Evolutionary conservation across 1,140 invertebrate genomes (phyloP).

Genomic region (Prorops nasuta): DNA sequence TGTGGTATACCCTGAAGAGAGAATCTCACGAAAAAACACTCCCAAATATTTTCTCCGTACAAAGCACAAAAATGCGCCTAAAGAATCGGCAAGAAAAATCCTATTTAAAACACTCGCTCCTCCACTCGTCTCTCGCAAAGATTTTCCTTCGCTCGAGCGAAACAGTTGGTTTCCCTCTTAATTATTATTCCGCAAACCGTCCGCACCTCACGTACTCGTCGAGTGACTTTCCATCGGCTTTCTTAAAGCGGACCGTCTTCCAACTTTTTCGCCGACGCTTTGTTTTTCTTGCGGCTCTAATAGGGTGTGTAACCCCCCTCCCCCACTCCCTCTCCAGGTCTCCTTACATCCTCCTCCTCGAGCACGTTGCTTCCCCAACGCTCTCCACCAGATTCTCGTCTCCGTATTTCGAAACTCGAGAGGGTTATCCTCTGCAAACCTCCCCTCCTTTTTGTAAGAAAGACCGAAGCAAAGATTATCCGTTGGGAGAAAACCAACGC

Average conservation of each 20-base stretch:
- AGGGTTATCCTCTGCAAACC: too few relatives aligned
- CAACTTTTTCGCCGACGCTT: constrained; percentile 14
- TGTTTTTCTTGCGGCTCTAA: constrained; percentile 26
- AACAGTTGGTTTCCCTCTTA: constrained; percentile 5
- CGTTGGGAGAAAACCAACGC: too few relatives aligned
- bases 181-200: constrained; percentile 7
- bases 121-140: too few relatives aligned
- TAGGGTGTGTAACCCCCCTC: constrained; percentile 16
- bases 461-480: too few relatives aligned
- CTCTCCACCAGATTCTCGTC: not conserved
- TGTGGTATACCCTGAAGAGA: too few relatives aligned
- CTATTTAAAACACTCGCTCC: too few relatives aligned
- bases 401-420: too few relatives aligned
- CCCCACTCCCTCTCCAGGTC: not conserved
- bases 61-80: too few relatives aligned
- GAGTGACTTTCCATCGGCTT: constrained; percentile 18
- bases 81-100: too few relatives aligned
- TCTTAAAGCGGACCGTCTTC: constrained; percentile 32
- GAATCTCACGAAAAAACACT: not conserved
- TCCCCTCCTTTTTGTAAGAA: too few relatives aligned
- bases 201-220: not conserved
- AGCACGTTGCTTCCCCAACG: not conserved
- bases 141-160: too few relatives aligned
- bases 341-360: not conserved
- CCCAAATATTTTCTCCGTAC: not conserved